Conservation (phyloP, 1,140 invertebrate genomes). For the Leptopilina clavipes region DNA sequence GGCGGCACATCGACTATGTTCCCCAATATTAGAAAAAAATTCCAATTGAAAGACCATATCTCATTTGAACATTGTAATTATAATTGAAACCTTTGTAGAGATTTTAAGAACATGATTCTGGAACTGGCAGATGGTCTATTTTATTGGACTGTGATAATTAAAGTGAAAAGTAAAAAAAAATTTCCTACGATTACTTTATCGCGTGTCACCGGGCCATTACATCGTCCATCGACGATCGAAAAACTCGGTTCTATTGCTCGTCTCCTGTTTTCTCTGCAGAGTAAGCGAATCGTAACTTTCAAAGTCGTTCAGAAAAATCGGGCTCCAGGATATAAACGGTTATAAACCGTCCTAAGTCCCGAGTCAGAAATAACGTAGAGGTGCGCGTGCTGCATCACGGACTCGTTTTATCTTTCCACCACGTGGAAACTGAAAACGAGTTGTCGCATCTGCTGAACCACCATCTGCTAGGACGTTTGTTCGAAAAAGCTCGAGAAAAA, state of each 20-base stretch:
- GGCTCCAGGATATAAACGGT: conserved; percentile 46
- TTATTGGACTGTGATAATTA: neutral
- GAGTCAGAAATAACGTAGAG: conserved; percentile 32
- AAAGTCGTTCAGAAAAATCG: conserved; percentile 47
- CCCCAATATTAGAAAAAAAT: too few relatives aligned
- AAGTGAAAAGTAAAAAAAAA: neutral
- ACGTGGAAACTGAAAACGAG: conserved; percentile 39
- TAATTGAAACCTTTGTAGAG: neutral
- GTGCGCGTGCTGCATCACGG: conserved; percentile 5
- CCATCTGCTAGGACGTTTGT: conserved; percentile 17
- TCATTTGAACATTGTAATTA: neutral
- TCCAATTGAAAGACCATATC: neutral
- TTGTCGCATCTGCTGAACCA: conserved; percentile 31
- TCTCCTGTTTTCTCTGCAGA: conserved; percentile 34
- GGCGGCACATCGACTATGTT: too few relatives aligned
- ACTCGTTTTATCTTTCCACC: conserved; percentile 35
- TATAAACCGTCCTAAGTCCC: conserved; percentile 43
- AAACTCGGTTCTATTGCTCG: conserved; percentile 25
- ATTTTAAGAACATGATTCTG: conserved; percentile 3
- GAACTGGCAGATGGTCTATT: neutral
- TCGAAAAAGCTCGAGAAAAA: conserved; percentile 10
- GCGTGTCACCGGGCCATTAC: conserved; percentile 43
- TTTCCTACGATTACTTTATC: conserved; percentile 39
- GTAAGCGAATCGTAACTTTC: conserved; percentile 46
- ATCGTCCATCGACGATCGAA: conserved; percentile 37